These are phyloP conservation scores for Helicoverpa armigera DNA, from an alignment of 1,140 invertebrate genomes.

Conservation along the genomic window DNA sequence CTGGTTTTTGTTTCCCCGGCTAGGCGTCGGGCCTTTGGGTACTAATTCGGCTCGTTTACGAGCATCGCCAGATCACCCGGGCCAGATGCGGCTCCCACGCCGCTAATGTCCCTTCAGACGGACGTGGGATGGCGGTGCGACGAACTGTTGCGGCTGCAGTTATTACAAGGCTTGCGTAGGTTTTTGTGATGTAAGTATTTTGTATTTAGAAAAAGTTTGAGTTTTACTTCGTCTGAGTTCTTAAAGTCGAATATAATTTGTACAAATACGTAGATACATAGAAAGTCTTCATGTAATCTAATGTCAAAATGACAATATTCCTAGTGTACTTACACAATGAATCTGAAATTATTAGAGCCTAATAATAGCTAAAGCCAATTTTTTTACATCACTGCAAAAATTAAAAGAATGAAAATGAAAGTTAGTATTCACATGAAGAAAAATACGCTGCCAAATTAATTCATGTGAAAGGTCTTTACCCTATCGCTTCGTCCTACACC, in stretches of 20 bases:
- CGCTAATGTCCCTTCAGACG: conserved; percentile 70
- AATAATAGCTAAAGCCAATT: too few relatives aligned
- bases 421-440: too few relatives aligned
- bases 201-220: not conserved
- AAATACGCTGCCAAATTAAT: not conserved
- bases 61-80: conserved; percentile 70
- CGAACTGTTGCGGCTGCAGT: conserved; percentile 47
- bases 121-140: conserved; percentile 58
- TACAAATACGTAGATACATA: too few relatives aligned
- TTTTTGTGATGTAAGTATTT: conserved; percentile 1
- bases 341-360: too few relatives aligned
- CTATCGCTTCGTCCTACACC: conserved; percentile 27
- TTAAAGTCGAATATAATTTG: too few relatives aligned
- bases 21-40: conserved; percentile 55
- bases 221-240: not conserved
- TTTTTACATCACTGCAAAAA: too few relatives aligned
- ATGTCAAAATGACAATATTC: too few relatives aligned
- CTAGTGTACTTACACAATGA: too few relatives aligned
- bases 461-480: conserved; percentile 31
- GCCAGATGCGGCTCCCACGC: conserved; percentile 80
- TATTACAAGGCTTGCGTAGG: conserved; percentile 17
- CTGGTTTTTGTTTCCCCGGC: conserved; percentile 73
- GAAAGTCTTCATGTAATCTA: too few relatives aligned
- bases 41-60: conserved; percentile 82
- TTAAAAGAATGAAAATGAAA: too few relatives aligned